Percentiles rank a stretch among this genome's conserved stretches.
Conservation (phyloP, 1,140 invertebrate species). For the Drosophila nebulosa region DNA sequence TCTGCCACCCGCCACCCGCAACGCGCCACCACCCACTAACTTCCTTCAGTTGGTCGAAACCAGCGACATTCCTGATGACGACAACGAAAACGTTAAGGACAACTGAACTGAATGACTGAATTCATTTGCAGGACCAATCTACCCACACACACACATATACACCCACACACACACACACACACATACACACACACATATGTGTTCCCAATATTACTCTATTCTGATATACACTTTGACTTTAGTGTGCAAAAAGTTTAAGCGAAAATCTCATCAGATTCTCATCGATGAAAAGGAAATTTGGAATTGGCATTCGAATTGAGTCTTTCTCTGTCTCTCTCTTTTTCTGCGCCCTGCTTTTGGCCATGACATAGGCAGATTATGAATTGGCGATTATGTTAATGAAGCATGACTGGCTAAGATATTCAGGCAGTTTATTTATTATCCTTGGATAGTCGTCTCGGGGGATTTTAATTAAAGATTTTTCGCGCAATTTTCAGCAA, state of each 20-base stretch:
- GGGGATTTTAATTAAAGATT: neutral
- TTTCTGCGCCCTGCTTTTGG: neutral
- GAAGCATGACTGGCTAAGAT: slow-evolving; percentile 34
- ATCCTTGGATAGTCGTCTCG: slow-evolving; percentile 19
- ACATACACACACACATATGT: neutral
- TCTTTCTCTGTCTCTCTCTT: neutral
- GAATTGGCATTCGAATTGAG: neutral
- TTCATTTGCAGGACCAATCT: slow-evolving; percentile 39
- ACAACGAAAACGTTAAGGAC: neutral
- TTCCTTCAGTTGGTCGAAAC: too few species aligned
- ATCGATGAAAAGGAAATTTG: neutral
- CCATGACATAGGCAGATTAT: slow-evolving; percentile 53
- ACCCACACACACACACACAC: neutral
- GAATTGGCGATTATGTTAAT: slow-evolving; percentile 77
- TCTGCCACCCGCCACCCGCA: neutral
- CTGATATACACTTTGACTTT: neutral
- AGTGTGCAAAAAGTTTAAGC: neutral
- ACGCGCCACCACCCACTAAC: neutral
- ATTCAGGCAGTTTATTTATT: slow-evolving; percentile 50
- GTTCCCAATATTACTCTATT: neutral
- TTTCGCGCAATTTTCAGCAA: neutral
- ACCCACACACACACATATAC: neutral
- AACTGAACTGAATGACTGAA: slow-evolving; percentile 26
- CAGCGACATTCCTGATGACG: neutral
- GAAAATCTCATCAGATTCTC: neutral